Percentiles rank a stretch among this genome's conserved stretches.
These are phyloP conservation scores for Muscicapa striata DNA, from an alignment of 2,797 vertebrate species.

Conservation along the genomic window DNA sequence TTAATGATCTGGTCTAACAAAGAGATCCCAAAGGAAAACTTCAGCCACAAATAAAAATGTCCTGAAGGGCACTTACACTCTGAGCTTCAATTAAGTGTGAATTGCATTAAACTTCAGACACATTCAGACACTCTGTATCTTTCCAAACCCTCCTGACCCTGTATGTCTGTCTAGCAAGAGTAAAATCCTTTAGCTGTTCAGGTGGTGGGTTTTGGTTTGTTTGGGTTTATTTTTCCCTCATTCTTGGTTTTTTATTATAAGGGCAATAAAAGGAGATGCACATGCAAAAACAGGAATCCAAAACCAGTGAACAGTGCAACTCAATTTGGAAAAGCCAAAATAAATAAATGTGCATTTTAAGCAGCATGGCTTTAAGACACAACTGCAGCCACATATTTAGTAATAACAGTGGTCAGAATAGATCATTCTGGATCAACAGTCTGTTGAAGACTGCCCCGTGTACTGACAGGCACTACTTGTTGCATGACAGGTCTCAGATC, in stretches of 20 bases:
- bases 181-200: neutral
- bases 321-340: neutral
- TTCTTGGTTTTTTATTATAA: neutral
- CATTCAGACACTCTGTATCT: neutral
- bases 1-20: neutral
- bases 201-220: neutral
- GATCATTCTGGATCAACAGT: neutral
- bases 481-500: neutral
- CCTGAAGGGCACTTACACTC: neutral
- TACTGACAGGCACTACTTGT: neutral
- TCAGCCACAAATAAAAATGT: neutral
- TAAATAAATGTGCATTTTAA: neutral
- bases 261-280: neutral
- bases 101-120: neutral
- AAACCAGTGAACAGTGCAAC: fast-evolving
- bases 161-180: neutral
- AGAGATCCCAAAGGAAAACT: neutral
- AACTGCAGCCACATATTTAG: neutral
- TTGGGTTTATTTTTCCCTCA: neutral
- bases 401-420: neutral
- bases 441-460: neutral
- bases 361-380: neutral
- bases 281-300: neutral
- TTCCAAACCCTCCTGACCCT: neutral
- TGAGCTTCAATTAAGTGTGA: neutral